Evolutionary conservation across 2,113 vertebrate genomes (phyloP).

Genomic region (Muntiacus reevesi): DNA sequence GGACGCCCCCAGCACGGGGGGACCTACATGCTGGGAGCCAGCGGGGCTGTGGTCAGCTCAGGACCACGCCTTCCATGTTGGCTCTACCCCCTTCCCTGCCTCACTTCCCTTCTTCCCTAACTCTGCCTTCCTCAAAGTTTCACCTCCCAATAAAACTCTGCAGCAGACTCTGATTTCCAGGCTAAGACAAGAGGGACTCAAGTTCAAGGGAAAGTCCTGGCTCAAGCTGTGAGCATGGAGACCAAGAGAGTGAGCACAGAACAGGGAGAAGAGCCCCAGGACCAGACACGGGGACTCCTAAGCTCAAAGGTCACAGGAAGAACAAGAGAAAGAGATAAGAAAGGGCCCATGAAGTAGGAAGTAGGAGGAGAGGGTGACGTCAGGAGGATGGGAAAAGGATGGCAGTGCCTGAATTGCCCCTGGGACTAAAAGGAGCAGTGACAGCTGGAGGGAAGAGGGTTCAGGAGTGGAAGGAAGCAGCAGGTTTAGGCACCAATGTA

Average conservation of each 20-base stretch:
- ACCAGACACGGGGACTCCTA: background rate
- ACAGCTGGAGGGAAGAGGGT: background rate
- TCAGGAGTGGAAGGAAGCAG: background rate
- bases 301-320: background rate
- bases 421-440: background rate
- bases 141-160: background rate
- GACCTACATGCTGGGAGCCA: background rate
- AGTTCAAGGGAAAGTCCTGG: background rate
- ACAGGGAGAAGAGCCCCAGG: background rate
- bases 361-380: background rate
- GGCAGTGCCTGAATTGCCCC: background rate
- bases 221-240: background rate
- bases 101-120: background rate
- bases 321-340: background rate
- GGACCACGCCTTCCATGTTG: accelerated
- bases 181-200: background rate
- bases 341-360: background rate
- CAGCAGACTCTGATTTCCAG: background rate
- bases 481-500: background rate
- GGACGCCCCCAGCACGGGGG: background rate
- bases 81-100: background rate
- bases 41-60: background rate
- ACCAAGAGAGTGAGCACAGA: background rate
- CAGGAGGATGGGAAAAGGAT: background rate
- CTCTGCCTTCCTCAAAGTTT: background rate